Percentiles rank a stretch among this genome's conserved stretches.
phyloP scores from a whole-genome alignment of 2,888 invertebrate genomes.

The Stegophylla sp. region DNA sequence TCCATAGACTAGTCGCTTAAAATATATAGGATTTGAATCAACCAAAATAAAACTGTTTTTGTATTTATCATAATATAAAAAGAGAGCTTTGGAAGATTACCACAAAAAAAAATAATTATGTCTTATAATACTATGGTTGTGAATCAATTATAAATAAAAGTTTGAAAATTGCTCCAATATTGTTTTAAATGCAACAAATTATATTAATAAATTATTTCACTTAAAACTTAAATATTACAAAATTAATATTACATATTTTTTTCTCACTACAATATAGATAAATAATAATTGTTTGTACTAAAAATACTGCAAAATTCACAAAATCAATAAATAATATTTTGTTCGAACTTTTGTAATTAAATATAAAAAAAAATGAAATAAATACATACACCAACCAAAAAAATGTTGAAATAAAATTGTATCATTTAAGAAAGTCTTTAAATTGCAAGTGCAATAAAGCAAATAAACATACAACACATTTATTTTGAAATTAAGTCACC shows the following conservation, averaged over 20 bases:
- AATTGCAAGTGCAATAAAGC: not conserved
- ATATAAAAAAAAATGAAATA: not conserved
- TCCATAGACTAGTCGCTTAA: not conserved
- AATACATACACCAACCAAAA: too few relatives aligned
- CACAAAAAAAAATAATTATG: not conserved
- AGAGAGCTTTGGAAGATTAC: not conserved
- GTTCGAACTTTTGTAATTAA: not conserved
- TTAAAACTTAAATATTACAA: not conserved
- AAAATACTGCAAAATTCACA: not conserved
- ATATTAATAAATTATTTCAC: not conserved
- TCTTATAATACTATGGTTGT: not conserved
- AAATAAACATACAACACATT: conserved; percentile 4
- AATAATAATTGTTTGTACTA: not conserved
- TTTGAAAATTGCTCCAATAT: conserved; percentile 2
- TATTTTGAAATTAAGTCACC: not conserved
- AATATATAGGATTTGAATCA: conserved; percentile 7
- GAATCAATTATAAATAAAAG: not conserved
- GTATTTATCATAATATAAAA: not conserved
- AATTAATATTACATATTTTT: too few relatives aligned
- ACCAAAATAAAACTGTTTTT: not conserved
- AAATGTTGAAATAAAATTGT: not conserved
- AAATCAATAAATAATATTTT: conserved; percentile 9
- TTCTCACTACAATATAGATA: not conserved
- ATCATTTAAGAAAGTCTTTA: not conserved
- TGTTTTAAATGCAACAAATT: not conserved